Evolutionary conservation across 2,888 invertebrate species (phyloP).

Genomic region (Drosophila buzzatii): DNA sequence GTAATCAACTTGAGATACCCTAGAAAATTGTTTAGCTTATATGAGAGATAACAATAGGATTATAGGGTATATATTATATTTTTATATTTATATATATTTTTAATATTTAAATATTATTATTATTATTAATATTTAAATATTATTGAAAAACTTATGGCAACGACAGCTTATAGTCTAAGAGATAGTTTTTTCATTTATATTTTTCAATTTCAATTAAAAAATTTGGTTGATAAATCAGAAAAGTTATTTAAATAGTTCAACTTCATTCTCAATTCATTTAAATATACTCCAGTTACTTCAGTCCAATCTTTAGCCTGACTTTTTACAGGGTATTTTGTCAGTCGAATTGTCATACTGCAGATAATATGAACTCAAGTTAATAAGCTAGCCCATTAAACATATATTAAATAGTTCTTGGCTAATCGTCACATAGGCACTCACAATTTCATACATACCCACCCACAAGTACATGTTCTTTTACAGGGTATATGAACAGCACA

Average conservation of each 20-base stretch:
- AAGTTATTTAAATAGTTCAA: too few species aligned
- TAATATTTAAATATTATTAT: background rate
- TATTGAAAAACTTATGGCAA: background rate
- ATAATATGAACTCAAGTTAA: background rate
- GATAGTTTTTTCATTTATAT: too few species aligned
- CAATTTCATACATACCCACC: background rate
- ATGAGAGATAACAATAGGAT: background rate
- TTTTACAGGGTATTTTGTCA: background rate
- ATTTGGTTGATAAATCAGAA: background rate
- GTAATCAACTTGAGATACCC: background rate
- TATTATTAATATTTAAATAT: background rate
- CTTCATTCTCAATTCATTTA: too few species aligned
- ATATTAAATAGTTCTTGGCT: too few species aligned
- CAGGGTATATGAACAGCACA: constrained; percentile 35
- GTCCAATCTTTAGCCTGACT: background rate
- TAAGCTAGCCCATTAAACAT: background rate
- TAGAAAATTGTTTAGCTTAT: background rate
- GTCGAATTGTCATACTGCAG: too few species aligned
- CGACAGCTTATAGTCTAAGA: background rate
- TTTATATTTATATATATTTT: too few species aligned
- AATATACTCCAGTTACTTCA: too few species aligned
- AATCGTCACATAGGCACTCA: background rate
- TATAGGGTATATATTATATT: background rate
- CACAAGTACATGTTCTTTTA: background rate
- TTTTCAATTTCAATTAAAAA: too few species aligned